Conservation (phyloP, 2,797 vertebrate genomes). For the Ispidina picta region DNA sequence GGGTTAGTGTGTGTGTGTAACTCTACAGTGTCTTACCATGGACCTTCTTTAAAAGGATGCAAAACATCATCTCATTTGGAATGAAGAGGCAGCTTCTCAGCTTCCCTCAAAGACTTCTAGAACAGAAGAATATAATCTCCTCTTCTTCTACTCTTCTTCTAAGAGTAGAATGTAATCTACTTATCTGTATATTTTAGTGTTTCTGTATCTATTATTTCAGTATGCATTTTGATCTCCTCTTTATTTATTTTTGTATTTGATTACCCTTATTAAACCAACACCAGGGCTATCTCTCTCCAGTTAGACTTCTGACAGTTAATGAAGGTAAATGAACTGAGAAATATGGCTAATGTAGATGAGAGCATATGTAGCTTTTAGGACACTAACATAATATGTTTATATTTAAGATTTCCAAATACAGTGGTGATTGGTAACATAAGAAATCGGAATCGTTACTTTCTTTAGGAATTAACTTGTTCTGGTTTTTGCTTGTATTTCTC, state of each 20-base stretch:
- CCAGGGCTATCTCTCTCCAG: neutral
- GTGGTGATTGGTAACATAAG: neutral
- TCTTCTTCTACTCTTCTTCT: too few relatives aligned
- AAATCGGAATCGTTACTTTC: neutral
- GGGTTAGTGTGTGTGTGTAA: neutral
- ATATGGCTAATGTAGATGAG: neutral
- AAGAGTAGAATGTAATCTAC: neutral
- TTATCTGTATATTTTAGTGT: neutral
- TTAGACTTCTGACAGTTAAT: neutral
- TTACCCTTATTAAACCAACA: neutral
- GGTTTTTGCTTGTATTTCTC: neutral
- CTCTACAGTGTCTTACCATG: neutral
- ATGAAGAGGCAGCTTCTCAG: neutral
- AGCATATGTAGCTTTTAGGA: neutral
- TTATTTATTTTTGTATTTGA: neutral
- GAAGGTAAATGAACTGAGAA: neutral
- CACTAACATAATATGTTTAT: neutral
- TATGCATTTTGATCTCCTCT: neutral
- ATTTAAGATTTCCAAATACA: neutral
- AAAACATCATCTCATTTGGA: neutral
- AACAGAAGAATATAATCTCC: neutral
- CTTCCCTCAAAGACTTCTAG: neutral
- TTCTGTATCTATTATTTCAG: neutral
- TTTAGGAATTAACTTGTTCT: neutral
- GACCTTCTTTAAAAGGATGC: neutral